A percentile compares a stretch with the other conserved stretches of the same genome.
Evolutionary conservation across 2,888 invertebrate genomes (phyloP).

Genomic region (Melinopterus prodromus): DNA sequence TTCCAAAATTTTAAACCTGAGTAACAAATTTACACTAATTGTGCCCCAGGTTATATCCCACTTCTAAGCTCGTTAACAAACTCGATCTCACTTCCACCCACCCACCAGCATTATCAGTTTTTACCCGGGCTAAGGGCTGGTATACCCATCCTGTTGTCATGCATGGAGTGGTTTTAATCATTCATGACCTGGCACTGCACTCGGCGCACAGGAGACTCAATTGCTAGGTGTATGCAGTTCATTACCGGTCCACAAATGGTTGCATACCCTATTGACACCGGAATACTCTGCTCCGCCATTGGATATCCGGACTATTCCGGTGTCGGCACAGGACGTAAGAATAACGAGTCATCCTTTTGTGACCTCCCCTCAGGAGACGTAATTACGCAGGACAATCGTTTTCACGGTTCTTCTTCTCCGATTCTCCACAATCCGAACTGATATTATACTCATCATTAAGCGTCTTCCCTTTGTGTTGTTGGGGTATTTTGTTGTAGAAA

Average conservation of each 20-base stretch:
- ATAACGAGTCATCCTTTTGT: not conserved
- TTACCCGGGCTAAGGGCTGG: not conserved
- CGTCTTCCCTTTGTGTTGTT: not conserved
- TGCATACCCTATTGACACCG: not conserved
- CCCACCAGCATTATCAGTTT: not conserved
- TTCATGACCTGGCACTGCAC: not conserved
- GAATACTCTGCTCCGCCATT: not conserved
- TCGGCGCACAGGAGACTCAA: not conserved
- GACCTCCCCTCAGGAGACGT: not conserved
- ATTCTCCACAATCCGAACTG: not conserved
- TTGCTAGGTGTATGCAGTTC: not conserved
- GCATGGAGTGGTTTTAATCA: conserved; percentile 4
- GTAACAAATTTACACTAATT: no score
- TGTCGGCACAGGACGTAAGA: not conserved
- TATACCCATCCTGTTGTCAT: not conserved
- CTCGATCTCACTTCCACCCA: not conserved
- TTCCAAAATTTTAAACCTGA: no score
- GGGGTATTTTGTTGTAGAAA: not conserved
- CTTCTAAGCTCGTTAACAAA: not conserved
- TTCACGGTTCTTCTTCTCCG: not conserved
- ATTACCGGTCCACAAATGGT: not conserved
- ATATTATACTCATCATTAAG: not conserved
- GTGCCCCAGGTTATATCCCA: not conserved
- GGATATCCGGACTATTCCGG: not conserved
- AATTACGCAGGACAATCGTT: not conserved